Base-by-base conservation (phyloP, 1,140 invertebrate species). In the Drosophila kikkawai region DNA sequence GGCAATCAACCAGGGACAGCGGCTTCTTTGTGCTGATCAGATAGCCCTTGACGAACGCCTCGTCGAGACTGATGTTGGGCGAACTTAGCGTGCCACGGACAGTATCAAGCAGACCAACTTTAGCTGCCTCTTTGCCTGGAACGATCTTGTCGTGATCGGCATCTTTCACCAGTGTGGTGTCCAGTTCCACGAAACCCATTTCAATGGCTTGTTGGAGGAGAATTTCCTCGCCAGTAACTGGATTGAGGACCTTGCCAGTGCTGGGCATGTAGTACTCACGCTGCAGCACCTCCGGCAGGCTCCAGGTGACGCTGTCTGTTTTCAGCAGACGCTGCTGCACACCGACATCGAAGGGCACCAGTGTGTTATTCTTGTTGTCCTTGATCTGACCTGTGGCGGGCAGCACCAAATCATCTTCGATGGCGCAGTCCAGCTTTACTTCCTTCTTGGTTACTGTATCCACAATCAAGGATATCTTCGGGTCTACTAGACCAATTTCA, bases 1-100 rank as follows among this genome's bases (percentile, higher is more conserved):
- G 93, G 51, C 97, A 96, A 94, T 99, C 97, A 92, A 97, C 96
- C 39, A 99, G 93, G 3, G 96, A 96, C 94, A 95, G 96, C 8
- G 96, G 97, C 91, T 96, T 96, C 70, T 95, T 94, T 36, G 95
- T 95, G 74, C 95, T 96, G 13, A 97, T 92, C 8, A 97, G 94
- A 80, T 96, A 96, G 9, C 96, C 96, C 92, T 96, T 97, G 70
- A 96, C 95, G 79, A 95, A 95, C 8, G 96, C 97, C 76, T 96
- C 94, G 92, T 97, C 96, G 58, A 97, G 94, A 60, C 95, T 95
- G 91, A 96, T 94, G 59, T 95, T 93, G 45, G 97, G 97, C 80
- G 95, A 94, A 13, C 94, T 95, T 36, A 98, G 92, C 50, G 96
- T 91, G 60, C 96, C 96, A 81, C 94, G 93, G 61, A 96, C 94